These are phyloP conservation scores for Pasiphila rectangulata DNA, from an alignment of 2,888 invertebrate species.

Conservation along the genomic window DNA sequence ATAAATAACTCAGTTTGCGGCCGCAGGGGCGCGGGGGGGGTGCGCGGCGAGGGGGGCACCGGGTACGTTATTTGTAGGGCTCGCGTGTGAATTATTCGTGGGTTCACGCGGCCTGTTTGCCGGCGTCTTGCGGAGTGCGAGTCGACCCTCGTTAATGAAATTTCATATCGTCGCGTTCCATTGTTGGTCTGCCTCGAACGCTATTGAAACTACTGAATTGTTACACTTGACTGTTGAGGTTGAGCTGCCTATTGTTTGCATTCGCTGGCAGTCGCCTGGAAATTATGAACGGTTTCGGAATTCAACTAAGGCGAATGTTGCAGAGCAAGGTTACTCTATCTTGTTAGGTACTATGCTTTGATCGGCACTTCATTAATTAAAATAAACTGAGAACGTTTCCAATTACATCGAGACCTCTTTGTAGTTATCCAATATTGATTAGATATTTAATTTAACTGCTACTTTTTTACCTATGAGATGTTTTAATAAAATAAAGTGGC, in stretches of 20 bases:
- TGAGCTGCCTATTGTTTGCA: conserved; percentile 33
- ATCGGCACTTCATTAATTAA: conserved; percentile 21
- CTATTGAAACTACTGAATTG: conserved; percentile 61
- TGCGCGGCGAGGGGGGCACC: conserved; percentile 41
- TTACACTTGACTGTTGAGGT: conserved; percentile 59
- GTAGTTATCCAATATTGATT: neutral
- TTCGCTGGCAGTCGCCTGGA: conserved; percentile 22
- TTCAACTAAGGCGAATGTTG: conserved; percentile 22
- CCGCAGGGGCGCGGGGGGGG: conserved; percentile 41
- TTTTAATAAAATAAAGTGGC: neutral
- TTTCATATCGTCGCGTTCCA: conserved; percentile 72
- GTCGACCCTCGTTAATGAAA: conserved; percentile 77
- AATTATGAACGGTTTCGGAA: conserved; percentile 27
- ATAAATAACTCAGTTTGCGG: conserved; percentile 79
- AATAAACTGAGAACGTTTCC: conserved; percentile 15
- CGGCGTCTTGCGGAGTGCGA: conserved; percentile 61
- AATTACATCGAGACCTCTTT: conserved; percentile 10
- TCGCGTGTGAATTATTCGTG: conserved; percentile 81
- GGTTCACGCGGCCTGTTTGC: conserved; percentile 78
- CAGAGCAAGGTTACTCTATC: conserved; percentile 18
- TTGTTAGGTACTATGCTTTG: conserved; percentile 16
- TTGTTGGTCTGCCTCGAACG: conserved; percentile 55
- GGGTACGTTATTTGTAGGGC: conserved; percentile 76
- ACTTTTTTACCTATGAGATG: too few species aligned
- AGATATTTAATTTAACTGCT: too few species aligned